Conservation (phyloP, 2,888 invertebrate species). For the Bursaphelenchus okinawaensis region DNA sequence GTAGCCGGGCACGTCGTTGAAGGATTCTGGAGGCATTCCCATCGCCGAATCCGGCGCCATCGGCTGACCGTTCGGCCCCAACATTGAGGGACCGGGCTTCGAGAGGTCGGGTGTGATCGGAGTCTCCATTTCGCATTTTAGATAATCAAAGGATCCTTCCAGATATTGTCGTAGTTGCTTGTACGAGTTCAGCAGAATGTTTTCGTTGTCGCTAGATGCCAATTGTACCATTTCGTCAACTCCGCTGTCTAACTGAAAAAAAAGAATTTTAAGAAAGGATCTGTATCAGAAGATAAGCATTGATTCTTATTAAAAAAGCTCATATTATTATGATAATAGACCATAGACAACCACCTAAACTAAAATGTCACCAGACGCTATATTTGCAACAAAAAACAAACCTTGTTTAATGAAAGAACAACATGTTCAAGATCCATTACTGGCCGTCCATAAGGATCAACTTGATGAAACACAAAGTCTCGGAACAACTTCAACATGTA, state of each 20-base stretch:
- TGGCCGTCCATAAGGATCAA: conserved; percentile 81
- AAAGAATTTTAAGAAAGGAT: neutral
- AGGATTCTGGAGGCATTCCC: neutral
- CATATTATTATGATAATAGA: too few relatives aligned
- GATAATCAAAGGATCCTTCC: conserved; percentile 82
- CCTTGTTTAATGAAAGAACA: conserved; percentile 83
- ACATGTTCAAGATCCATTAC: conserved; percentile 96
- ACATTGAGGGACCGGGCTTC: neutral
- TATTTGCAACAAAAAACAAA: conserved; percentile 26
- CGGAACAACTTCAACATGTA: conserved; percentile 96
- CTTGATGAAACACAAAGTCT: conserved; percentile 93
- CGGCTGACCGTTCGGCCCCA: neutral
- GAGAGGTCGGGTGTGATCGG: neutral
- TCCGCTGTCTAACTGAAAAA: conserved; percentile 62
- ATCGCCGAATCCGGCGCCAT: neutral
- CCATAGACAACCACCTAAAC: too few relatives aligned
- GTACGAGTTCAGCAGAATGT: conserved; percentile 88
- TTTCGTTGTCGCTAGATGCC: conserved; percentile 92
- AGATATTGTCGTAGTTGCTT: conserved; percentile 89
- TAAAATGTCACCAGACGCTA: neutral
- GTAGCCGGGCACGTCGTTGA: neutral
- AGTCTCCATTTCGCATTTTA: conserved; percentile 57
- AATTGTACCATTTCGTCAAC: conserved; percentile 71
- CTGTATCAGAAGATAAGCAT: too few relatives aligned
- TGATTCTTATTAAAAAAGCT: too few relatives aligned